phyloP scores from a whole-genome alignment of 1,140 invertebrate species.

The Apis cerana region DNA sequence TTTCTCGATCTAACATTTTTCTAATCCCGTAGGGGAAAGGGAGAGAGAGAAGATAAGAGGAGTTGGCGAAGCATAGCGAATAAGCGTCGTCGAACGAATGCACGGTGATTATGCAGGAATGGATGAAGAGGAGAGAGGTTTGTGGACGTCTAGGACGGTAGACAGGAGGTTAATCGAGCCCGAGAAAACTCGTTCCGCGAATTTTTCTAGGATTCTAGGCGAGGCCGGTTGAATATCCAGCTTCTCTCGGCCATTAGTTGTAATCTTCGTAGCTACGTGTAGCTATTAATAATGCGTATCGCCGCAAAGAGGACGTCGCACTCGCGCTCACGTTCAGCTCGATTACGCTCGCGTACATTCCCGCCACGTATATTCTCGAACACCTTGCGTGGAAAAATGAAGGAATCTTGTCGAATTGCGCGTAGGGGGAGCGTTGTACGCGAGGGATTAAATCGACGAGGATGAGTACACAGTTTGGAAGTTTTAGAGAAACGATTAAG shows the following conservation, averaged over 20 bases:
- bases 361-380: background rate
- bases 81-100: constrained; percentile 21
- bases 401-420: background rate
- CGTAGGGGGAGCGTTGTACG: background rate
- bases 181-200: constrained; percentile 35
- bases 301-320: constrained; percentile 48
- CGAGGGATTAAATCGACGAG: no score
- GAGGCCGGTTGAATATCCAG: constrained; percentile 44
- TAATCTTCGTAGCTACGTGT: constrained; percentile 44
- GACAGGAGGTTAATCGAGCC: constrained; percentile 34
- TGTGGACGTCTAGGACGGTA: constrained; percentile 31
- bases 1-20: background rate
- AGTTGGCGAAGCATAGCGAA: constrained; percentile 14
- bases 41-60: background rate
- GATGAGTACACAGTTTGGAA: no score
- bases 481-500: no score
- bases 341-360: constrained; percentile 28
- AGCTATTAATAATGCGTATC: constrained; percentile 50
- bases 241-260: constrained; percentile 34
- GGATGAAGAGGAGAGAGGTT: background rate
- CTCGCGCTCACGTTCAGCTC: constrained; percentile 31
- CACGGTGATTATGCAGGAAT: constrained; percentile 44
- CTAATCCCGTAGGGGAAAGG: background rate
- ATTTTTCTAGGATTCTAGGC: constrained; percentile 52
- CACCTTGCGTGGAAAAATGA: background rate